Percentiles rank a stretch among this genome's conserved stretches.
Conservation (phyloP, 2,888 invertebrate species). For the Gymnoscelis rufifasciata region DNA sequence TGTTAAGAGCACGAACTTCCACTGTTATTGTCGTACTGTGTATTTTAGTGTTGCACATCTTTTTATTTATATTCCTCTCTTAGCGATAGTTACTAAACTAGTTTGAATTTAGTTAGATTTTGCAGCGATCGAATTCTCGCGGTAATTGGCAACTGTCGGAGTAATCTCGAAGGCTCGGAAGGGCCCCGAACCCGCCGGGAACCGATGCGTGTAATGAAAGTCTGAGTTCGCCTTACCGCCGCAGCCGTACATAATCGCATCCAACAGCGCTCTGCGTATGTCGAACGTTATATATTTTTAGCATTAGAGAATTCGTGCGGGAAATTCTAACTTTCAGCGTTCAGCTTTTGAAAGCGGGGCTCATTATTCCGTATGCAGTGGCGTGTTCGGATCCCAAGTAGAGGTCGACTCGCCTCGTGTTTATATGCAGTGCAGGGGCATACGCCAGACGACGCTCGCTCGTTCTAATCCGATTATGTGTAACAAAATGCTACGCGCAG, state of each 20-base stretch:
- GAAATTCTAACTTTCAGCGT: constrained; percentile 22
- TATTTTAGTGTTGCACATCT: constrained; percentile 65
- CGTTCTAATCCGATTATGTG: constrained; percentile 68
- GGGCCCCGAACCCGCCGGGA: constrained; percentile 58
- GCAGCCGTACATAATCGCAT: constrained; percentile 44
- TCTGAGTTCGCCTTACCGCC: constrained; percentile 50
- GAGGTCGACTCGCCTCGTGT: constrained; percentile 48
- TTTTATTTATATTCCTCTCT: constrained; percentile 40
- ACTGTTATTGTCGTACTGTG: constrained; percentile 55
- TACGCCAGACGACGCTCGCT: constrained; percentile 58
- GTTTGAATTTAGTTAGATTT: constrained; percentile 29
- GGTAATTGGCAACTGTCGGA: constrained; percentile 39
- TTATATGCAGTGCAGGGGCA: constrained; percentile 61
- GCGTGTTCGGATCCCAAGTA: constrained; percentile 44
- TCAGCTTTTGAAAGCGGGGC: constrained; percentile 23
- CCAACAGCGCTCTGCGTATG: constrained; percentile 21
- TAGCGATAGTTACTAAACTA: constrained; percentile 23
- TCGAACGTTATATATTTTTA: constrained; percentile 15
- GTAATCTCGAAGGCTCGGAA: constrained; percentile 51
- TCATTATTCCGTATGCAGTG: constrained; percentile 37
- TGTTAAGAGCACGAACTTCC: constrained; percentile 69
- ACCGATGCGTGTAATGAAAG: constrained; percentile 72
- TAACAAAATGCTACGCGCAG: constrained; percentile 70
- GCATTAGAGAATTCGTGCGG: constrained; percentile 12
- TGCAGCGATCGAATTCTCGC: constrained; percentile 35